Evolutionary conservation across 1,140 invertebrate genomes (phyloP).

Genomic region (Drosophila triauraria): DNA sequence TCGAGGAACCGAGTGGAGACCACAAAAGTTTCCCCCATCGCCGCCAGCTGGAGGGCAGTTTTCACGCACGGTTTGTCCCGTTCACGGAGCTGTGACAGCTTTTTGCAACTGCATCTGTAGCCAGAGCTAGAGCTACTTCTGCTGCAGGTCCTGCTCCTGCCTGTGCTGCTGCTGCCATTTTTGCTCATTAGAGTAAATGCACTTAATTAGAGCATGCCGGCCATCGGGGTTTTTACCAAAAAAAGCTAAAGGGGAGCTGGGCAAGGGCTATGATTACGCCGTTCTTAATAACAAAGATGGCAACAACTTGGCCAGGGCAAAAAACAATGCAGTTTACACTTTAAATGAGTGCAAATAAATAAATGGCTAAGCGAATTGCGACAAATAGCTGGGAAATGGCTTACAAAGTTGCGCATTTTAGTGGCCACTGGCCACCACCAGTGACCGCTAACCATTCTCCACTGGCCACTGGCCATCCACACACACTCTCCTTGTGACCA

Average conservation of each 20-base stretch:
- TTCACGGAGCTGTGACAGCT: constrained; percentile 61
- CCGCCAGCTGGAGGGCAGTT: constrained; percentile 57
- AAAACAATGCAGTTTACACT: constrained; percentile 59
- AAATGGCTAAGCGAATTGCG: constrained; percentile 76
- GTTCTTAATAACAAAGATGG: constrained; percentile 78
- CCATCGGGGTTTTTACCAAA: constrained; percentile 31
- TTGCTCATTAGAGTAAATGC: constrained; percentile 82
- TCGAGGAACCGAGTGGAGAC: constrained; percentile 23
- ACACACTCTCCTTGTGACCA: constrained; percentile 21
- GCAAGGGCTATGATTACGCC: constrained; percentile 65
- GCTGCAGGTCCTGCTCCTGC: constrained; percentile 11
- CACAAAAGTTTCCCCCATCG: constrained; percentile 30
- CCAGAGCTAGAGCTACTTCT: constrained; percentile 16
- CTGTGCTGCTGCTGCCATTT: constrained; percentile 50
- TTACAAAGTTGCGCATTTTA: constrained; percentile 74
- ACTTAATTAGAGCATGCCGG: constrained; percentile 76
- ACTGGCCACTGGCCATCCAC: constrained; percentile 29
- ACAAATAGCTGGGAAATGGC: constrained; percentile 67
- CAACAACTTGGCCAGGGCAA: constrained; percentile 12
- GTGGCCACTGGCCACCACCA: constrained; percentile 27
- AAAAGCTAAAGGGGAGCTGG: constrained; percentile 10
- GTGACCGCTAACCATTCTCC: constrained; percentile 13
- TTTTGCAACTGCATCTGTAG: constrained; percentile 39
- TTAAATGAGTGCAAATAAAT: constrained; percentile 79
- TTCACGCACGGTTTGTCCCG: constrained; percentile 69